Base-by-base conservation (phyloP, 2,113 vertebrate genomes). In the Apodemus speciosus region DNA sequence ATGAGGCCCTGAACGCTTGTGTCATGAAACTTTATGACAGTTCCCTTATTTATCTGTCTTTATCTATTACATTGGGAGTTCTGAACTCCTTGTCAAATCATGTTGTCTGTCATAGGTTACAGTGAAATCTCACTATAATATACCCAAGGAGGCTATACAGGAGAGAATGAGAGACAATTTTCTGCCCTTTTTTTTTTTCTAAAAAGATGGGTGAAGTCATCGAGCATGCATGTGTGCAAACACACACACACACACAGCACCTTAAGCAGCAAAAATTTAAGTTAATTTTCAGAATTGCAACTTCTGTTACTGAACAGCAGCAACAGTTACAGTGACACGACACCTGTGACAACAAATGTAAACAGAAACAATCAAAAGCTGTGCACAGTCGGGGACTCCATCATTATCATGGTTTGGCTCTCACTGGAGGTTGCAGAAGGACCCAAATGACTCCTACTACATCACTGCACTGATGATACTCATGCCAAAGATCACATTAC, bases 351-450 rank as follows among this genome's bases (percentile, higher is more conserved):
- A 62, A 84, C 46, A 87, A 69, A 66, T 77, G 23, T 88, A 88
- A 96, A 94, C 40, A 76, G 69, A 94, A 87, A 89, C 68, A 95
- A 94, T 88, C 58, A 53, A 60, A 94, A 85, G 9, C 16, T 87
- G 35, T 6, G 16, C 27, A 25, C 30, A 18, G 56, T 80, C 20
- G 73, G 51, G 2, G 38, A 87, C 51, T 80, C 30, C 35, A 20
- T 66, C 46, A 72, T 91, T 46, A 20, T n/a, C 15, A 68, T 7
- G 56, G 64, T n/a, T 84, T 38, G 32, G 43, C 35, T 77, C 53
- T 73, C 71, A 71, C 15, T 25, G 14, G 49, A 76, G 56, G 84
- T 77, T 66, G 32, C 16, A 25, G 9, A 18, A 49, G 89, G 60
- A 86, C 11, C 15, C 40, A 85, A 87, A 53, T 92, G n/a, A 25